Evolutionary conservation across 1,140 invertebrate genomes (phyloP).

Genomic region (Drosophila kikkawai): DNA sequence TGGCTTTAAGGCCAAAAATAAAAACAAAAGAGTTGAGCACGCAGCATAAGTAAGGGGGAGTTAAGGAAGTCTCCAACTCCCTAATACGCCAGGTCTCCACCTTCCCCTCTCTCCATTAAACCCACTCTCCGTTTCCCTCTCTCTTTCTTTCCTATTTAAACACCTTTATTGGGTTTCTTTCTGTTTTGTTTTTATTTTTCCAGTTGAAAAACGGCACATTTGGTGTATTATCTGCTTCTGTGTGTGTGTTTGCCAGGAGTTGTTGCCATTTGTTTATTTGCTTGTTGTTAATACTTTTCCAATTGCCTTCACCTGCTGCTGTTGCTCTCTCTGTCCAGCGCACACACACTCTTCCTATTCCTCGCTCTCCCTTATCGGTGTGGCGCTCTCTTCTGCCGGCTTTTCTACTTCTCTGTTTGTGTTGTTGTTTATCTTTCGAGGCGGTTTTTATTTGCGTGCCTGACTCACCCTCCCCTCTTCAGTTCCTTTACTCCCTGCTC

Average conservation of each 20-base stretch:
- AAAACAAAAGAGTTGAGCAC: conserved; percentile 8
- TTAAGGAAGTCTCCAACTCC: conserved; percentile 10
- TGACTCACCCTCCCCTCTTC: conserved; percentile 18
- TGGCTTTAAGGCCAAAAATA: conserved; percentile 1
- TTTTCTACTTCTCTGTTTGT: conserved; percentile 49
- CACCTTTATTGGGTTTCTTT: conserved; percentile 18
- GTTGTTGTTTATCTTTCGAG: conserved; percentile 77
- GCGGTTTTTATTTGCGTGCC: conserved; percentile 70
- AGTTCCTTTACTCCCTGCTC: conserved; percentile 22
- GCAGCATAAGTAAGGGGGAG: conserved; percentile 33
- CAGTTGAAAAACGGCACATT: conserved; percentile 22
- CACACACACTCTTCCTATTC: conserved; percentile 1
- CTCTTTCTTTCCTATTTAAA: conserved; percentile 20
- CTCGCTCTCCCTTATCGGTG: conserved; percentile 5
- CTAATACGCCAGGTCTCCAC: neutral
- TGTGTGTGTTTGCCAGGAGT: conserved; percentile 40
- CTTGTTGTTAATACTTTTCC: conserved; percentile 71
- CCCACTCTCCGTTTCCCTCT: conserved; percentile 1
- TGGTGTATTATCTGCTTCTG: conserved; percentile 8
- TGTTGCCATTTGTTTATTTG: conserved; percentile 50
- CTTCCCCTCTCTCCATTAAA: conserved; percentile 17
- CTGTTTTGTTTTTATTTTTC: conserved; percentile 46
- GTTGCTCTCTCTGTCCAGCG: conserved; percentile 3
- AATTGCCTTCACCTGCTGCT: conserved; percentile 50
- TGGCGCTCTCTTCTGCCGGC: conserved; percentile 36